phyloP scores from a whole-genome alignment of 2,888 invertebrate species.

The Hybos culiciformis region DNA sequence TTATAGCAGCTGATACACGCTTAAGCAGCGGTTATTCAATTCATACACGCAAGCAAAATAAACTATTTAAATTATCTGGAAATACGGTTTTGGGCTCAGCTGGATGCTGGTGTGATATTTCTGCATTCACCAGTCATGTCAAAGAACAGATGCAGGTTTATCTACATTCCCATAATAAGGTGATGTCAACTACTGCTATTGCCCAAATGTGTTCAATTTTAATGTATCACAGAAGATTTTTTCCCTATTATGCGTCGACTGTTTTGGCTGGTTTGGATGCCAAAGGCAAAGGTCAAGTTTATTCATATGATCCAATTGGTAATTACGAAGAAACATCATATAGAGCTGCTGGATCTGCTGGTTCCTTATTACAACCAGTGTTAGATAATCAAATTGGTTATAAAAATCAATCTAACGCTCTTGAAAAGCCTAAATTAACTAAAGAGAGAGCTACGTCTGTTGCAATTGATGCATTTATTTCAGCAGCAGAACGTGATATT shows the following conservation, averaged over 20 bases:
- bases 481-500: slow-evolving; percentile 95
- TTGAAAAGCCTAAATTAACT: slow-evolving; percentile 46
- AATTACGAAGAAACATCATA: slow-evolving; percentile 77
- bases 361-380: slow-evolving; percentile 80
- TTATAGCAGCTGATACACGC: slow-evolving; percentile 92
- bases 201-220: slow-evolving; percentile 94
- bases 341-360: slow-evolving; percentile 83
- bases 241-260: slow-evolving; percentile 95
- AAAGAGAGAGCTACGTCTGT: slow-evolving; percentile 71
- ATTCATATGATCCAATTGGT: slow-evolving; percentile 95
- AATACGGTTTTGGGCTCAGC: slow-evolving; percentile 84
- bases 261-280: slow-evolving; percentile 86
- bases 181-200: slow-evolving; percentile 81
- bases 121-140: slow-evolving; percentile 74
- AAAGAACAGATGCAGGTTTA: slow-evolving; percentile 89
- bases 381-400: slow-evolving; percentile 92
- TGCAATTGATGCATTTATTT: slow-evolving; percentile 91
- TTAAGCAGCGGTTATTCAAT: slow-evolving; percentile 84
- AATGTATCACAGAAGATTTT: slow-evolving; percentile 93
- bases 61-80: slow-evolving; percentile 68
- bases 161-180: slow-evolving; percentile 82
- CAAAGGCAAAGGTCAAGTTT: slow-evolving; percentile 88
- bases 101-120: slow-evolving; percentile 96
- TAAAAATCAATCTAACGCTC: slow-evolving; percentile 62
- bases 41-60: slow-evolving; percentile 76